Evolutionary conservation across 2,113 vertebrate species (phyloP).

Genomic region (Hippotragus niger): DNA sequence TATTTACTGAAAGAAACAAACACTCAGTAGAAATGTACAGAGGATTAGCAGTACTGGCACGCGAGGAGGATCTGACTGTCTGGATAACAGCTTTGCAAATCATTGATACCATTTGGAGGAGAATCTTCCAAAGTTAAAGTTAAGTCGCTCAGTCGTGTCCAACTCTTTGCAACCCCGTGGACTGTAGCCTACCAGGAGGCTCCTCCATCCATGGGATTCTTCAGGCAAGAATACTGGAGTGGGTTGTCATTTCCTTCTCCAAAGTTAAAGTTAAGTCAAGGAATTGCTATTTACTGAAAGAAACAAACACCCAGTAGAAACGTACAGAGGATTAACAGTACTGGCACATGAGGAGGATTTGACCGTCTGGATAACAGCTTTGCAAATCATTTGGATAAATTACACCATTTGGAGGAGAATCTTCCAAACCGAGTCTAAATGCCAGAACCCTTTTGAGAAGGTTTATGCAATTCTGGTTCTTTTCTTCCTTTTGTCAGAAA

Average conservation of each 20-base stretch:
- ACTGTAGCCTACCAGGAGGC: too few relatives aligned
- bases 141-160: too few relatives aligned
- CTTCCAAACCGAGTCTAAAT: not conserved
- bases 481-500: slow-evolving; percentile 30
- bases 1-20: not conserved
- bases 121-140: not conserved
- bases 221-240: too few relatives aligned
- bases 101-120: slow-evolving; percentile 19
- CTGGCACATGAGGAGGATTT: not conserved
- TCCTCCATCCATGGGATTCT: too few relatives aligned
- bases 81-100: slow-evolving; percentile 55
- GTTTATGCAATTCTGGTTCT: slow-evolving; percentile 6
- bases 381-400: slow-evolving; percentile 43
- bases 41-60: not conserved
- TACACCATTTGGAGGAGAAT: slow-evolving; percentile 1
- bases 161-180: too few relatives aligned
- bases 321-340: not conserved
- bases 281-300: not conserved
- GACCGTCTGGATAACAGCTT: slow-evolving; percentile 58
- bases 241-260: too few relatives aligned
- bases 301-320: not conserved
- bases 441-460: slow-evolving; percentile 39
- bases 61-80: slow-evolving; percentile 8
- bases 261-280: not conserved
- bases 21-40: not conserved